Conservation (phyloP, 2,888 invertebrate species). For the Hetaerina titia region DNA sequence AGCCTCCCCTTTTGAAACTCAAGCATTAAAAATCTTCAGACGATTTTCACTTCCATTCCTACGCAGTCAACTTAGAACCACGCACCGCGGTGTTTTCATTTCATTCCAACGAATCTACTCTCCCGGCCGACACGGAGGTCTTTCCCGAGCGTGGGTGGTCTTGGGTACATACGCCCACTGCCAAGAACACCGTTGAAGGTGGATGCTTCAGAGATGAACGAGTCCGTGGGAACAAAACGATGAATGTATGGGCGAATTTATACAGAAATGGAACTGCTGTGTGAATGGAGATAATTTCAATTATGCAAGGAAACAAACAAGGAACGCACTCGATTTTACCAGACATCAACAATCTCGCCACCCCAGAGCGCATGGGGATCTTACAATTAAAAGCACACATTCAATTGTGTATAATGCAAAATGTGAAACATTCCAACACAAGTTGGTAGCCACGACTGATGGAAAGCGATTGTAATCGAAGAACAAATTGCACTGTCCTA, state of each 20-base stretch:
- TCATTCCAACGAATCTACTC: background rate
- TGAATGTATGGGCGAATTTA: background rate
- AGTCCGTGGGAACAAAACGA: background rate
- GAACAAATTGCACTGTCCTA: no score
- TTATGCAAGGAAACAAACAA: background rate
- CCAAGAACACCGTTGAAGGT: background rate
- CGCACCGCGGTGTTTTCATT: constrained; percentile 13
- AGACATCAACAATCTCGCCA: background rate
- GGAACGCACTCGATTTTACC: background rate
- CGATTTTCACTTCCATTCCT: background rate
- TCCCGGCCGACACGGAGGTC: background rate
- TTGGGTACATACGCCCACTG: background rate
- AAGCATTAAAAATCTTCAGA: background rate
- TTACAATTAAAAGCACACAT: no score
- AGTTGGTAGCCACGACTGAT: no score
- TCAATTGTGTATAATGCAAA: no score
- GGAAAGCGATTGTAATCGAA: no score
- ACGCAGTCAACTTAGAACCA: background rate
- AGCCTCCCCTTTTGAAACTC: background rate
- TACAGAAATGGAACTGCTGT: background rate
- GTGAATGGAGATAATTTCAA: background rate
- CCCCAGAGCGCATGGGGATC: no score
- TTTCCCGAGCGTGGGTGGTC: background rate
- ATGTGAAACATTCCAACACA: no score
- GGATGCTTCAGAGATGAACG: background rate